Evolutionary conservation across 2,797 vertebrate species (phyloP).

Genomic region (Poecilia picta): DNA sequence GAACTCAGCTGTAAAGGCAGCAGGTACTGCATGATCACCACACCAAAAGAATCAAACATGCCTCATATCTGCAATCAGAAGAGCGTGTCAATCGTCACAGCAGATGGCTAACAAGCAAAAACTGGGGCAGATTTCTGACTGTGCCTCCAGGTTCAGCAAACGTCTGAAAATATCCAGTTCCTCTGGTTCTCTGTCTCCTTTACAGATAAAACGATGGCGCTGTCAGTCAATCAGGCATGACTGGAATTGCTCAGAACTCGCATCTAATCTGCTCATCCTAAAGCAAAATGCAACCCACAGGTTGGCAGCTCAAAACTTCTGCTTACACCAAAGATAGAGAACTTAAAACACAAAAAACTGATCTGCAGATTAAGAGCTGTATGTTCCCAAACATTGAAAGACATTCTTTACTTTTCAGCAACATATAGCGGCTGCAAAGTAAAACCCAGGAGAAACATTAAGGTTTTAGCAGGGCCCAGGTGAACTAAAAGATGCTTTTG

Average conservation of each 20-base stretch:
- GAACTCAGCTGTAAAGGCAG: neutral
- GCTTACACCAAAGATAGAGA: neutral
- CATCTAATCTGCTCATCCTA: conserved; percentile 45
- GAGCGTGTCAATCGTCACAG: conserved; percentile 35
- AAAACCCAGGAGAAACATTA: neutral
- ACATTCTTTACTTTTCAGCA: neutral
- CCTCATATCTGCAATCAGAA: conserved; percentile 49
- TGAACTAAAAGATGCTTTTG: neutral
- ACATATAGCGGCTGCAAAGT: neutral
- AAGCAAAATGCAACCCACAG: conserved; percentile 39
- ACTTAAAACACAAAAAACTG: neutral
- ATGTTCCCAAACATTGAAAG: neutral
- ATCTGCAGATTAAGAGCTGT: neutral
- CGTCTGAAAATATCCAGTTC: conserved; percentile 62
- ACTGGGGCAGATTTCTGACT: conserved; percentile 18
- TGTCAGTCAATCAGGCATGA: conserved; percentile 33
- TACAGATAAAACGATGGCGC: neutral
- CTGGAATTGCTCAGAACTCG: conserved; percentile 31
- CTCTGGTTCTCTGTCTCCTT: conserved; percentile 50
- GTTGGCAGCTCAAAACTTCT: neutral
- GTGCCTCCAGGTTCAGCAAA: conserved; percentile 33
- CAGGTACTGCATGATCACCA: neutral
- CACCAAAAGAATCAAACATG: conserved; percentile 44
- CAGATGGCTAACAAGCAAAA: conserved; percentile 52
- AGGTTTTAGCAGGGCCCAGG: neutral